These are phyloP conservation scores for Synanthedon formicaeformis DNA, from an alignment of 2,888 invertebrate genomes.

Conservation along the genomic window DNA sequence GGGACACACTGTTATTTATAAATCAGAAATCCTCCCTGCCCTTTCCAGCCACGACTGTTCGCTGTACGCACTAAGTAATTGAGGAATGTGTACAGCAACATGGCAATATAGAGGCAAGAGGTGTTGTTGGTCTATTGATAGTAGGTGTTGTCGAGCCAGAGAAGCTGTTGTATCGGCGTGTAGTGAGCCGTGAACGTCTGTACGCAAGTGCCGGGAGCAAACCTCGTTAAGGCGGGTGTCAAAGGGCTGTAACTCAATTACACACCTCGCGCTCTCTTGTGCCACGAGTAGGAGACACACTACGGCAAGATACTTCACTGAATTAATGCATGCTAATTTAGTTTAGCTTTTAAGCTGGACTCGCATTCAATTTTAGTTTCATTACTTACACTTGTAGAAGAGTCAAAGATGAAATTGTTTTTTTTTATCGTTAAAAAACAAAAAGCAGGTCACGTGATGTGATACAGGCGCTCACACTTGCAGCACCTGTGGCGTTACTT, in stretches of 20 bases:
- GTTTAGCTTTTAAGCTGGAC: constrained; percentile 15
- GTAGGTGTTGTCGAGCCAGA: constrained; percentile 1
- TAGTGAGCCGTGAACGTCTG: constrained; percentile 5
- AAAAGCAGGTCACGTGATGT: too few relatives aligned
- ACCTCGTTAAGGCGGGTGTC: constrained; percentile 65
- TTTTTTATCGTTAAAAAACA: too few relatives aligned
- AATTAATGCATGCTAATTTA: constrained; percentile 26
- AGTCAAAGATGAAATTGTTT: background rate
- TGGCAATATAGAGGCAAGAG: too few relatives aligned
- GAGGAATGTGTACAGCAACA: too few relatives aligned
- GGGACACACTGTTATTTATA: too few relatives aligned
- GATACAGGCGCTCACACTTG: too few relatives aligned
- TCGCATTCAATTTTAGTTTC: constrained; percentile 7
- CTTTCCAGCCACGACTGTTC: too few relatives aligned
- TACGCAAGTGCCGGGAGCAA: constrained; percentile 43
- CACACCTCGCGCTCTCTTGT: constrained; percentile 36
- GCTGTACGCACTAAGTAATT: too few relatives aligned
- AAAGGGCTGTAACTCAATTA: constrained; percentile 67
- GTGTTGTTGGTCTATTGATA: background rate
- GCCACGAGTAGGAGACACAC: constrained; percentile 6
- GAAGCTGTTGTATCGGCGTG: constrained; percentile 8
- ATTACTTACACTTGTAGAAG: background rate
- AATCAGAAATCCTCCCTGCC: too few relatives aligned
- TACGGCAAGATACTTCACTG: constrained; percentile 3
- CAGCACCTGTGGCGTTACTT: too few relatives aligned